These are phyloP conservation scores for Leptinotarsa juncta DNA, from an alignment of 2,888 invertebrate genomes.

Conservation along the genomic window DNA sequence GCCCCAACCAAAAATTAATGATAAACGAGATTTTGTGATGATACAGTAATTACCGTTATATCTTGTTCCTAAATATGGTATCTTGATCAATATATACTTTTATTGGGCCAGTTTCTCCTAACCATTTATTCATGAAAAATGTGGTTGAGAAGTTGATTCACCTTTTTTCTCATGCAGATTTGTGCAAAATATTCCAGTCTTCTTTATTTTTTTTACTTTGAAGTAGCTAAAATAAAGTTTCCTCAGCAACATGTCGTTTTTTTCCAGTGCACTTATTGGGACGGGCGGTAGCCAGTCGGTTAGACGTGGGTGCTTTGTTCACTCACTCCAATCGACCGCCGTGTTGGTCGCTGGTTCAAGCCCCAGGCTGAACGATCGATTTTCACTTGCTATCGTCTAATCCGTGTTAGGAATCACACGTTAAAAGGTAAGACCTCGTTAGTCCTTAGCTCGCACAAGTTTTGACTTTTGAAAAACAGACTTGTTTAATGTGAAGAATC, in stretches of 20 bases:
- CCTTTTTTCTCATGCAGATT: no score
- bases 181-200: no score
- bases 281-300: no score
- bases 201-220: not conserved
- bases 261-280: not conserved
- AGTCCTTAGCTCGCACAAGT: no score
- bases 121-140: not conserved
- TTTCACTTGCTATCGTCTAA: no score
- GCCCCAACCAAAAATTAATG: constrained; percentile 15
- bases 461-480: no score
- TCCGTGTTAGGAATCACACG: no score
- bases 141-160: not conserved
- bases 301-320: no score
- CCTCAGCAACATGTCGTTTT: not conserved
- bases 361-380: no score
- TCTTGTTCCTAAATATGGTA: constrained; percentile 3
- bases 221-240: not conserved
- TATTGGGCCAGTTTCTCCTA: not conserved
- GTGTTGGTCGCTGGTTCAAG: no score
- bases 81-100: not conserved
- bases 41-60: not conserved
- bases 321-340: no score
- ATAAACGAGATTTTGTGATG: constrained; percentile 2
- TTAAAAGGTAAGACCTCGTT: no score
- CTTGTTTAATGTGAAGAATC: not conserved